Evolutionary conservation across 2,797 vertebrate species (phyloP), one percentile per base, ranked within the genome.

Genomic region (Clarias platycephalus): DNA sequence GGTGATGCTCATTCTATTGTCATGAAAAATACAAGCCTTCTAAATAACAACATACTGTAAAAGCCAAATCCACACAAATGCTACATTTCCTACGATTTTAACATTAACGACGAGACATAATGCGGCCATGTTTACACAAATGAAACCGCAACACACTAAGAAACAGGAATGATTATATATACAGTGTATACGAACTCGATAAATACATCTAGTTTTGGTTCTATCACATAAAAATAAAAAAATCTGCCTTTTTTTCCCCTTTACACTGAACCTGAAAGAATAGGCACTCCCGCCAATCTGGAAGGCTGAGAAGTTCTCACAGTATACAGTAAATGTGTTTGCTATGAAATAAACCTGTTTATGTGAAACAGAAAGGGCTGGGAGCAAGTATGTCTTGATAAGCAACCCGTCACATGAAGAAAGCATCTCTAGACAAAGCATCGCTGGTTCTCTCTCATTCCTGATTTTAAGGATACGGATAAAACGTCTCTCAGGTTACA

Each of bases 181-280:
- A 16, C 26, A 28, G 55, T 87, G 86, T 86, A 78, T 34, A 40
- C 28, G 16, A 26, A 44, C 75, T 70, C 20, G 31, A 83, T 86
- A 26, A 88, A 85, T 79, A 76, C 37, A 82, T 79, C 72, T 37
- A 13, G 16, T 22, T 55, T 84, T 86, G 64, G 72, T 82, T 88
- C 53, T 80, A 49, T 26, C 20, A 24, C 67, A 67, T 79, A 86
- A 85, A 86, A 85, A 79, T 88, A 72, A 74, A 88, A 77, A 74
- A 88, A 79, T 87, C 31, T 53, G 62, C 83, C 2, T 90, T 22
- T 84, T 86, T 71, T 24, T 83, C 84, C 72, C 67, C 78, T 87
- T 53, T 37, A 89, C 87, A 88, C 86, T 75, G 34, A 85, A 90
- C 92, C 92, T 92, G 92, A 91, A 91, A 81, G 88, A 83, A 84